phyloP scores from a whole-genome alignment of 2,888 invertebrate genomes.

The Tortricodes alternella region DNA sequence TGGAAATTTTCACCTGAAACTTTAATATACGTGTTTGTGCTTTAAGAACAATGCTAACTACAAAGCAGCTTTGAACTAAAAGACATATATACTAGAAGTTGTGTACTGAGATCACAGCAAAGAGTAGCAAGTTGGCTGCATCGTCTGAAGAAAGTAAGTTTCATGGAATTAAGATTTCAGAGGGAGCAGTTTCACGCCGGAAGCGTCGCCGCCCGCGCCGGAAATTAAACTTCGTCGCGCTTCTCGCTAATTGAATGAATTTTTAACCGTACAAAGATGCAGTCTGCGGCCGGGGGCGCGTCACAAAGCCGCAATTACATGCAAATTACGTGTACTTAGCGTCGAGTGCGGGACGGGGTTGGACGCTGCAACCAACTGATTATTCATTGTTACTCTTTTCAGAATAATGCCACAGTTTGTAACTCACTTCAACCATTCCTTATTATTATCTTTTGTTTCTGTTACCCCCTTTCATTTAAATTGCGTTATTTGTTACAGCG shows the following conservation, averaged over 20 bases:
- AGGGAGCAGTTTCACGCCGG: constrained; percentile 60
- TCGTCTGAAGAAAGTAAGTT: constrained; percentile 50
- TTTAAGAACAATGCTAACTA: constrained; percentile 10
- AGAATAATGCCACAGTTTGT: constrained; percentile 54
- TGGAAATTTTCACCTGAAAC: constrained; percentile 3
- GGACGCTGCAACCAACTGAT: constrained; percentile 44
- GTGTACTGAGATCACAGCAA: constrained; percentile 16
- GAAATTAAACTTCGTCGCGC: constrained; percentile 74
- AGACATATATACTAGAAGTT: neutral
- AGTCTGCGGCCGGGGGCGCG: constrained; percentile 60
- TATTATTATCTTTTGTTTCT: constrained; percentile 28
- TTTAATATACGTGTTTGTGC: constrained; percentile 10
- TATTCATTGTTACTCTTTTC: constrained; percentile 64
- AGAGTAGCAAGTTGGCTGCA: constrained; percentile 29
- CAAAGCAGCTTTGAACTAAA: constrained; percentile 24
- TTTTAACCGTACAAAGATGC: constrained; percentile 77
- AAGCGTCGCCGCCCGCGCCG: constrained; percentile 57
- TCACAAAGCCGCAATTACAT: constrained; percentile 77
- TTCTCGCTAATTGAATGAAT: constrained; percentile 77
- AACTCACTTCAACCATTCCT: constrained; percentile 48
- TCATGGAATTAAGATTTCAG: constrained; percentile 64
- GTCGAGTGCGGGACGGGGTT: constrained; percentile 53
- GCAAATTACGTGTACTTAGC: constrained; percentile 77
- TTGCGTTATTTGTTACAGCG: constrained; percentile 79
- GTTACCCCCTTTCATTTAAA: constrained; percentile 35